Evolutionary conservation across 2,113 vertebrate species (phyloP), one percentile per base, ranked within the genome.

Genomic region (Odontesthes bonariensis): DNA sequence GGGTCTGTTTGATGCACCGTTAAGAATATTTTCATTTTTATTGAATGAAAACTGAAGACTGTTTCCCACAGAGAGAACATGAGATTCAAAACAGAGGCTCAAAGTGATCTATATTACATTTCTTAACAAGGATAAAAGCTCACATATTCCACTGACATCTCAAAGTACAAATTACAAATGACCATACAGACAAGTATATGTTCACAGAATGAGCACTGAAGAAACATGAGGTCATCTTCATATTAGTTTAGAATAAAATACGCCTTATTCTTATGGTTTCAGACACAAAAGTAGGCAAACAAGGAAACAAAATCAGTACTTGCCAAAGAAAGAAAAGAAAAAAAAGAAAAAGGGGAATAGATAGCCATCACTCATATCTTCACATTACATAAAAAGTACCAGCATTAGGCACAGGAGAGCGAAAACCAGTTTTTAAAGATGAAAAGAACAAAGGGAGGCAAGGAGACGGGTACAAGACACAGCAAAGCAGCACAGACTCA

Each of bases 401-500:
- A 89, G 89, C 83, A 92, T 88, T 83, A 27, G 60, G 77, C 56
- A 69, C 12, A 44, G 38, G 52, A 81, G 56, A 71, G 54, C 55
- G 68, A 72, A 80, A 82, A 82, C 67, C 67, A 68, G 75, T 80
- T 87, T 73, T 73, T 71, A 53, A 81, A 85, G 65, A 91, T 90
- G 73, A 91, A 84, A 88, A 82, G 89, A 79, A 89, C 55, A 78
- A 66, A 82, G 65, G 63, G 67, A 66, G 27, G 20, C 77, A 61
- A 71, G 67, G 73, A 84, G 86, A 82, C 69, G 8, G 71, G 81
- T 59, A 58, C 31, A 68, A 88, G 88, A 93, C 91, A 92, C 79
- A 92, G 86, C 80, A 91, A 88, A 86, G 88, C 82, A 31, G 64
- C 79, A 85, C 89, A 93, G 90, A 94, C 90, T 91, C 86, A 92